Base-by-base conservation (phyloP, 1,140 invertebrate species). In the Nylanderia fulva region DNA sequence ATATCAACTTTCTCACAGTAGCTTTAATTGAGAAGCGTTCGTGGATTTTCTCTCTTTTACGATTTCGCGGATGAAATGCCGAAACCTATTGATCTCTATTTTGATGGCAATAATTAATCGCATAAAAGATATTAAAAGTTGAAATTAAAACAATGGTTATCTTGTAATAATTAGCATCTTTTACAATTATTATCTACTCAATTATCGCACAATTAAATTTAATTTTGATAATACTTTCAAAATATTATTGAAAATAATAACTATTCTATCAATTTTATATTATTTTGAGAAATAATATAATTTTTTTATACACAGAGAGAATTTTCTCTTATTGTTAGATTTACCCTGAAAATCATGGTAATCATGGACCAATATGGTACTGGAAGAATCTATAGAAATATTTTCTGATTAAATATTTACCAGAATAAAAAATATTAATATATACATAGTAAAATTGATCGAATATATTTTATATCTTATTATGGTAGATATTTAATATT, bases 1-100 rank as follows among this genome's bases (percentile, higher is more conserved):
- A 88, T 87, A 87, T 86, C 74, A 86, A 93, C 90, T 92, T 93
- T 93, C 92, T 91, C 92, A 93, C 93, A 93, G 88, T 75, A 84
- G 48, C 42, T 91, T 90, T 92, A n/a, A 89, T 92, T 80, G 84
- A 84, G 86, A 89, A 90, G 79, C 87, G 61, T 89, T 82, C 84
- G 33, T 66, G 45, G 39, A 24, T 48, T 45, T 56, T 69, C 52
- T 9, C 64, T 42, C 21, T 8, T 71, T 15, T 18, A 54, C 52
- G 13, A 71, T 71, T 71, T 69, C 77, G 52, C 36, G 56, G 66
- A 82, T 4, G 61, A 68, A n/a, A 68, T 33, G 36, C n/a, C 54
- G 36, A 15, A 56, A 82, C 13, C 52, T 36, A 45, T 45, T 24
- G 36, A 71, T 80, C n/a, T 33, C 36, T 71, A 29, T 45, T 48